Conservation (phyloP, 1,140 invertebrate species). For the Drosophila littoralis region DNA sequence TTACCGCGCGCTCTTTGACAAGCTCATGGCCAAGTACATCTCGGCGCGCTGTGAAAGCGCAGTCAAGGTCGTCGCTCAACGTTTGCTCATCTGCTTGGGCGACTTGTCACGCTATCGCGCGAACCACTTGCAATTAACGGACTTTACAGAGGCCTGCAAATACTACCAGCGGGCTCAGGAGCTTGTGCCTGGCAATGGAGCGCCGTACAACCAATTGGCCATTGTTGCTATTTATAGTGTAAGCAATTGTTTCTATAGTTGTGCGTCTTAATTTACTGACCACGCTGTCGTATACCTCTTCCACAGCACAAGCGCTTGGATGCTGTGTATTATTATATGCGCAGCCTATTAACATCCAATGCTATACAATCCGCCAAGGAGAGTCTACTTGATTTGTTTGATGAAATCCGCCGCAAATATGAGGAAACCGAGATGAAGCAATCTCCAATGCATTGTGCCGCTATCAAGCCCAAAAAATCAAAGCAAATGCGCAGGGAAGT, state of each 20-base stretch:
- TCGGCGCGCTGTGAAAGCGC: slow-evolving; percentile 86
- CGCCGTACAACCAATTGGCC: slow-evolving; percentile 97
- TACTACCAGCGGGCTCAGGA: slow-evolving; percentile 97
- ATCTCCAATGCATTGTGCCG: slow-evolving; percentile 59
- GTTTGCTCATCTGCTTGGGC: slow-evolving; percentile 94
- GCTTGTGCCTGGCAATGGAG: slow-evolving; percentile 96
- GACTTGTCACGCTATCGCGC: slow-evolving; percentile 96
- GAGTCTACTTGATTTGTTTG: slow-evolving; percentile 94
- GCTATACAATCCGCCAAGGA: slow-evolving; percentile 95
- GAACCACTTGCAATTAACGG: slow-evolving; percentile 91
- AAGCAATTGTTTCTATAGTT: slow-evolving; percentile 84
- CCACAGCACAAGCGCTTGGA: slow-evolving; percentile 95
- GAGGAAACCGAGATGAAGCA: slow-evolving; percentile 91
- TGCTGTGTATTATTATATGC: slow-evolving; percentile 98
- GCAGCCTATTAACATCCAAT: slow-evolving; percentile 96
- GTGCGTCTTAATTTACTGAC: neutral
- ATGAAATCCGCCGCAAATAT: slow-evolving; percentile 96
- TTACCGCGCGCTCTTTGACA: slow-evolving; percentile 55
- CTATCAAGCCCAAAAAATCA: slow-evolving; percentile 24
- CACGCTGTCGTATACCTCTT: slow-evolving; percentile 29
- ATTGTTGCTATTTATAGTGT: slow-evolving; percentile 95
- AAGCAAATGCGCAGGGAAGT: slow-evolving; percentile 88
- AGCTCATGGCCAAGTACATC: slow-evolving; percentile 83
- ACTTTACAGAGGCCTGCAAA: slow-evolving; percentile 93
- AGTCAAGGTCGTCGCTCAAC: slow-evolving; percentile 91